These are phyloP conservation scores for Drosophila setifemur DNA, from an alignment of 1,140 invertebrate species.

Conservation along the genomic window DNA sequence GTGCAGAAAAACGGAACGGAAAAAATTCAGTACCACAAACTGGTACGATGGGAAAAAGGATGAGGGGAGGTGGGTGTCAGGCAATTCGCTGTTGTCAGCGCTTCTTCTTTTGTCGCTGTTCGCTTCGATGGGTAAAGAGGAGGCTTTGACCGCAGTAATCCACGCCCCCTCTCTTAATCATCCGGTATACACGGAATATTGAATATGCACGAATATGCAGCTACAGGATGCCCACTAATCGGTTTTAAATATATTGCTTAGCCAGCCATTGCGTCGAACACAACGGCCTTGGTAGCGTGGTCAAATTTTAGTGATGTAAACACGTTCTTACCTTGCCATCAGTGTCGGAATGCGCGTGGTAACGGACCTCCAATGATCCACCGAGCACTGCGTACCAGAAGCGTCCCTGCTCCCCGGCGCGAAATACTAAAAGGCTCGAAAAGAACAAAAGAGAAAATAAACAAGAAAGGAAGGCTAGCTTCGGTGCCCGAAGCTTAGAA, in stretches of 20 bases:
- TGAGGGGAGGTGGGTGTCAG: conserved; percentile 9
- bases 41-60: conserved; percentile 16
- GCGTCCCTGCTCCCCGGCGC: conserved; percentile 89
- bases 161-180: background rate
- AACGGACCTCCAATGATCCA: conserved; percentile 87
- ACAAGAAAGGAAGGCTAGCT: too few relatives aligned
- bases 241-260: conserved; percentile 70
- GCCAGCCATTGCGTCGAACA: conserved; percentile 28
- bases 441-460: too few relatives aligned
- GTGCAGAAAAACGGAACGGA: background rate
- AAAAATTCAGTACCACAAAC: conserved; percentile 52
- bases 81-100: conserved; percentile 63
- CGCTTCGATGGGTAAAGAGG: conserved; percentile 50
- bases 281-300: background rate
- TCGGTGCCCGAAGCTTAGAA: too few relatives aligned
- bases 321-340: conserved; percentile 84
- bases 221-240: conserved; percentile 43
- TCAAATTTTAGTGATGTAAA: conserved; percentile 5
- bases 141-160: conserved; percentile 47
- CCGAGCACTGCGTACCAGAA: conserved; percentile 91
- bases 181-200: conserved; percentile 59
- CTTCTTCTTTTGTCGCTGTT: conserved; percentile 40
- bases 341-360: conserved; percentile 84
- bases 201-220: conserved; percentile 39
- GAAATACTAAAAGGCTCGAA: conserved; percentile 89